phyloP scores from a whole-genome alignment of 1,140 invertebrate species.

The Pseudomyrmex concolor region DNA sequence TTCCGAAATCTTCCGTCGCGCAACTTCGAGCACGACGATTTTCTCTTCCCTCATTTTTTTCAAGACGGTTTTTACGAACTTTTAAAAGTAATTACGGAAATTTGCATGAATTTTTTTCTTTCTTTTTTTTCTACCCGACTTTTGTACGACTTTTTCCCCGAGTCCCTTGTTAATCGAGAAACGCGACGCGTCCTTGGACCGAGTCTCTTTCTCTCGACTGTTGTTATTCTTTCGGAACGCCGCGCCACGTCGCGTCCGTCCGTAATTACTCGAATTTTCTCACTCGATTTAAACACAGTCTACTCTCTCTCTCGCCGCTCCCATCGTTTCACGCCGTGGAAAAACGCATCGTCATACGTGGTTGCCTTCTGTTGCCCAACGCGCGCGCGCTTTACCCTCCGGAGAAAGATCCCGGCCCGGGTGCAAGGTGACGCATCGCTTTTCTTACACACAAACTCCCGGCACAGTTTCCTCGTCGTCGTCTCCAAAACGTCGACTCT shows the following conservation, averaged over 20 bases:
- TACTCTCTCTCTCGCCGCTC: slow-evolving; percentile 46
- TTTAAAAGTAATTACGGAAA: background rate
- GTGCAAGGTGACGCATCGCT: slow-evolving; percentile 78
- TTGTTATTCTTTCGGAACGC: background rate
- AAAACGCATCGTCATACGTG: slow-evolving; percentile 81
- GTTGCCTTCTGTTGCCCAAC: slow-evolving; percentile 79
- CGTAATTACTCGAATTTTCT: slow-evolving; percentile 52
- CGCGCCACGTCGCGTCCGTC: background rate
- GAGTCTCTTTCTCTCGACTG: background rate
- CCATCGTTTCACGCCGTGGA: slow-evolving; percentile 2
- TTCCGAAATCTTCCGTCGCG: background rate
- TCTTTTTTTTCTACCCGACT: background rate
- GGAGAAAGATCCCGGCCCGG: slow-evolving; percentile 51
- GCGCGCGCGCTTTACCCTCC: slow-evolving; percentile 41
- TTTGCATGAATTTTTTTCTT: background rate
- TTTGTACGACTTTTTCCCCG: background rate
- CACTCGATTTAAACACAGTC: slow-evolving; percentile 55
- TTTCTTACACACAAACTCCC: slow-evolving; percentile 65
- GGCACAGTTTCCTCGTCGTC: slow-evolving; percentile 17
- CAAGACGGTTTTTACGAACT: background rate
- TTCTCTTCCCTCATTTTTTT: too few species aligned
- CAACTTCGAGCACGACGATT: too few species aligned
- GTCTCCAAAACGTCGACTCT: slow-evolving; percentile 19
- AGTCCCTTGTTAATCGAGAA: slow-evolving; percentile 5
- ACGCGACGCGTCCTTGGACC: slow-evolving; percentile 6